Evolutionary conservation across 1,140 invertebrate genomes (phyloP), one percentile per base, ranked within the genome.

Genomic region (Listronotus oregonensis): DNA sequence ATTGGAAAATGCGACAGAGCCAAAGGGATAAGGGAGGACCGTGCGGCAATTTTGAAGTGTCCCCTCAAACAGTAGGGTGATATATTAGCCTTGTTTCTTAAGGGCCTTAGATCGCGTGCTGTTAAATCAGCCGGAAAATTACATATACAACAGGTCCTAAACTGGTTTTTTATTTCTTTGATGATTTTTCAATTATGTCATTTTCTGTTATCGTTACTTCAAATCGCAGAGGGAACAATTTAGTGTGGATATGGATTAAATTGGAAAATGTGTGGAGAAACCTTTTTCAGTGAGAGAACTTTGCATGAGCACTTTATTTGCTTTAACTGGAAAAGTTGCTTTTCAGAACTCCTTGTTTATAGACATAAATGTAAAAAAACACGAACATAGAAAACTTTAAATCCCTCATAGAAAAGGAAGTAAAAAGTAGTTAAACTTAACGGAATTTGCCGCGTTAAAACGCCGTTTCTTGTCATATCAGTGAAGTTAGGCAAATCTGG

Each of bases 121-220:
- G 68, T 32, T 70, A 64, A 70, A 70, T 70, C 68, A 61, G 54
- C 57, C 60, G 43, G 64, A 70, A 70, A 70, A 70, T 70, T 70
- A 66, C 68, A 64, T 59, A 69, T 66, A 69, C 56, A 52, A 51
- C 64, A 66, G 56, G 64, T 56, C 43, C 44, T 34, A 14, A 61
- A 40, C 47, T 31, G 9, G 47, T 61, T 61, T 61, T n/a, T 51
- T 61, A 31, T 50, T 61, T 61, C 58, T 61, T 61, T 61, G 58
- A 61, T 61, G 58, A 61, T 61, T 61, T 61, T 61, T 50, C 58
- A 61, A 61, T 61, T 61, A 61, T 40, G 58, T 51, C 56, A 43
- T 59, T 59, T 49, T 32, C 43, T 5, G 44, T 59, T 59, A 59
- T 59, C 56, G 43, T 47, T 17, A 57, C 8, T 15, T 31, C 12